A percentile compares a stretch with the other conserved stretches of the same genome.
phyloP scores from a whole-genome alignment of 2,888 invertebrate genomes.

The Tromatobia lineatoria region DNA sequence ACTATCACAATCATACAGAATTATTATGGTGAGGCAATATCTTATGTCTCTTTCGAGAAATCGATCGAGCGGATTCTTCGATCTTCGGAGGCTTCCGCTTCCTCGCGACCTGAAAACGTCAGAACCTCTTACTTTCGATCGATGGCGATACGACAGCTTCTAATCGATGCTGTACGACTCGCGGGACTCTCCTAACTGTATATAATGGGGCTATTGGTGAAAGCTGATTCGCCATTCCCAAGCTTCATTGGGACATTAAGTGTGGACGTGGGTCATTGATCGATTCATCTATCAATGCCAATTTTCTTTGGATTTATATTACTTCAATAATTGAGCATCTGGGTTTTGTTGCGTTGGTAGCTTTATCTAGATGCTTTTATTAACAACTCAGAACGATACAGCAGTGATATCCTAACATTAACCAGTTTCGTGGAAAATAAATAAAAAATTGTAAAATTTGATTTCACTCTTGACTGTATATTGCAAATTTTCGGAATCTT shows the following conservation, averaged over 20 bases:
- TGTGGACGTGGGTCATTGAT: not conserved
- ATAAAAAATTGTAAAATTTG: too few species aligned
- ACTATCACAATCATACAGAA: not conserved
- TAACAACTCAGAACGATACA: too few species aligned
- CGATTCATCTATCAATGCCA: not conserved
- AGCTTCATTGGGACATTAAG: not conserved
- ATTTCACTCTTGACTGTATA: too few species aligned
- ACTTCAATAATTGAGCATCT: not conserved
- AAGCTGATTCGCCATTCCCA: not conserved
- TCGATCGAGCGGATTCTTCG: slow-evolving; percentile 24
- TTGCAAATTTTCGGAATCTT: too few species aligned
- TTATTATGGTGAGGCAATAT: not conserved
- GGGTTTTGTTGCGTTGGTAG: not conserved
- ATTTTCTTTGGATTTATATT: not conserved
- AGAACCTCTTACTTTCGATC: slow-evolving; percentile 66
- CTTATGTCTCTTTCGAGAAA: not conserved
- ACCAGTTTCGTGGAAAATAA: too few species aligned
- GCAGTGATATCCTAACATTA: too few species aligned
- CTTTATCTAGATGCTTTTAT: not conserved
- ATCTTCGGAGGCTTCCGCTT: slow-evolving; percentile 52
- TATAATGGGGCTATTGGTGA: slow-evolving; percentile 15
- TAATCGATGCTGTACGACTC: not conserved
- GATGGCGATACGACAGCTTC: not conserved
- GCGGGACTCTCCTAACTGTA: not conserved
- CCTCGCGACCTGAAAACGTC: slow-evolving; percentile 72